phyloP scores from a whole-genome alignment of 2,797 vertebrate species.

The Characodon lateralis region DNA sequence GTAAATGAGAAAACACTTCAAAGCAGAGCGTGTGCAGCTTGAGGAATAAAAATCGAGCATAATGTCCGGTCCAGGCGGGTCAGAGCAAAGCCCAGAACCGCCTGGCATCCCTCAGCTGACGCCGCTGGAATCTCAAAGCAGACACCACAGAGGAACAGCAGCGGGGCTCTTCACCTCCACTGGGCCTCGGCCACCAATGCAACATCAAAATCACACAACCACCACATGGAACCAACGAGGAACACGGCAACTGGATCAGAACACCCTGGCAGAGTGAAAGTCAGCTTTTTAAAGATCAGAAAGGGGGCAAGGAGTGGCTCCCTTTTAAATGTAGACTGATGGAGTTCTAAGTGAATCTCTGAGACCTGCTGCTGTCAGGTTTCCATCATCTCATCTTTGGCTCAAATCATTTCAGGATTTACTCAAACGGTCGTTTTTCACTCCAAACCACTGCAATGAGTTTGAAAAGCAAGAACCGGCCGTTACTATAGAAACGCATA shows the following conservation, averaged over 20 bases:
- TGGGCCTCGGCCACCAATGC: constrained; percentile 40
- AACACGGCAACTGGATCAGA: constrained; percentile 41
- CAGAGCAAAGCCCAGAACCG: constrained; percentile 21
- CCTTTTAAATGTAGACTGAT: too few relatives aligned
- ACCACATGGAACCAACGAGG: constrained; percentile 45
- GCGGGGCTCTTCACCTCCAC: constrained; percentile 30
- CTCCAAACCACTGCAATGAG: background rate
- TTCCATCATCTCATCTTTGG: background rate
- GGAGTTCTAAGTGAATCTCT: background rate
- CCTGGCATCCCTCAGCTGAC: constrained; percentile 50
- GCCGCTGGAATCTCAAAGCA: constrained; percentile 43
- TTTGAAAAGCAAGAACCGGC: background rate
- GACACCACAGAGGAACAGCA: constrained; percentile 52
- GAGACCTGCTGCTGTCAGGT: too few relatives aligned
- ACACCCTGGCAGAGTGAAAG: constrained; percentile 12
- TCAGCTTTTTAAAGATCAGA: constrained; percentile 8
- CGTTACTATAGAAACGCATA: background rate
- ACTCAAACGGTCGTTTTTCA: too few relatives aligned
- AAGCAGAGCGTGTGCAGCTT: constrained; percentile 30
- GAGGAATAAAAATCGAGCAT: constrained; percentile 40
- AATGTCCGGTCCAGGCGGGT: constrained; percentile 31
- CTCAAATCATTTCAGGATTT: background rate
- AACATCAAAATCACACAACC: constrained; percentile 57
- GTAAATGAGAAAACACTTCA: constrained; percentile 49
- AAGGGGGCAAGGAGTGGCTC: background rate